Conservation (phyloP, 23 tunicate species). For the Styela clava region DNA sequence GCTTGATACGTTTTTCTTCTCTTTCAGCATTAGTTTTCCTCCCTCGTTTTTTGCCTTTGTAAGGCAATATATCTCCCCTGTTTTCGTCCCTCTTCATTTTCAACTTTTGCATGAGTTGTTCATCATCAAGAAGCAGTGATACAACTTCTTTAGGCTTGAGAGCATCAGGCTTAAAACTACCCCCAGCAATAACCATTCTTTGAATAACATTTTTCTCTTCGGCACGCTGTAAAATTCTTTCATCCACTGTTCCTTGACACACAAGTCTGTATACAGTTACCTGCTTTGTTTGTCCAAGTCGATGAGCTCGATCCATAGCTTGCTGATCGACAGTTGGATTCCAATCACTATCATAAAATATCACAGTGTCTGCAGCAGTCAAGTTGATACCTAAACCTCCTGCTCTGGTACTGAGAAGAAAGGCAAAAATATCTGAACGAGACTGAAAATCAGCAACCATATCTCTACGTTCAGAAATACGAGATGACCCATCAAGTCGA, state of each 20-base stretch:
- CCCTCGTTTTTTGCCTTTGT: conserved; percentile 37
- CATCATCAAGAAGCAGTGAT: conserved; percentile 69
- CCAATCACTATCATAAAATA: conserved; percentile 91
- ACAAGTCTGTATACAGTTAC: conserved; percentile 84
- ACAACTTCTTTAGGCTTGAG: conserved; percentile 73
- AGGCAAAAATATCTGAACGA: conserved; percentile 60
- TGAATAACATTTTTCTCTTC: conserved; percentile 83
- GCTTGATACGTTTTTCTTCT: conserved; percentile 33
- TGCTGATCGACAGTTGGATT: conserved; percentile 92
- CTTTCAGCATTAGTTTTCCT: conserved; percentile 35
- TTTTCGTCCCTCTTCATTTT: conserved; percentile 25
- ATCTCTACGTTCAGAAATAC: conserved; percentile 85
- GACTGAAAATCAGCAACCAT: conserved; percentile 80
- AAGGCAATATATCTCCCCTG: conserved; percentile 20
- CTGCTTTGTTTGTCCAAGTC: conserved; percentile 84
- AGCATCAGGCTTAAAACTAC: conserved; percentile 42
- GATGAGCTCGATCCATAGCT: conserved; percentile 89
- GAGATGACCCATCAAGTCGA: conserved; percentile 68
- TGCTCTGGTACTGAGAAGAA: conserved; percentile 76
- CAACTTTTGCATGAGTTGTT: conserved; percentile 43
- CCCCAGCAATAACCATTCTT: conserved; percentile 73
- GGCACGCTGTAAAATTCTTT: conserved; percentile 67
- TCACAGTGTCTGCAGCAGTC: conserved; percentile 89
- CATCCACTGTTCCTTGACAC: conserved; percentile 83
- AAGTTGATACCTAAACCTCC: conserved; percentile 85